These are phyloP conservation scores for Cacatua alba DNA, from an alignment of 2,113 vertebrate genomes.

Conservation along the genomic window DNA sequence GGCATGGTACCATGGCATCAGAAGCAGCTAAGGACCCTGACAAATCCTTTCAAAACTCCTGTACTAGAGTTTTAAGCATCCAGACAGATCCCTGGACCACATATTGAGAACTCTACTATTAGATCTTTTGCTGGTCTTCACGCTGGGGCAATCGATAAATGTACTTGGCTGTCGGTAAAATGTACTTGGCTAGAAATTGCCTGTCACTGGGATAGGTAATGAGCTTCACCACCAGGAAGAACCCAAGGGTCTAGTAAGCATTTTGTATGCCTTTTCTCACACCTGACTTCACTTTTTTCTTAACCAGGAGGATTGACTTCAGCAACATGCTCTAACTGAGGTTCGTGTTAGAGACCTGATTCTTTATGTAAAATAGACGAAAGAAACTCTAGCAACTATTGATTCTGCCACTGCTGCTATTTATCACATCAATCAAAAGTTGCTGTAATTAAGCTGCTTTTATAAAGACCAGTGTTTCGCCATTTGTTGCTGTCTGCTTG, in stretches of 20 bases:
- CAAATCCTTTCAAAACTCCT: background rate
- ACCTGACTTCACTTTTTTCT: background rate
- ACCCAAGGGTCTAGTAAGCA: background rate
- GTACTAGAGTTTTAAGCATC: background rate
- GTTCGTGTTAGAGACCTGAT: background rate
- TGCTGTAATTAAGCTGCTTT: background rate
- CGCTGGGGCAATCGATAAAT: background rate
- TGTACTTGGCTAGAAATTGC: background rate
- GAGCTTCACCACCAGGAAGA: background rate
- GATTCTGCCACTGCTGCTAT: background rate
- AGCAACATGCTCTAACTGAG: background rate
- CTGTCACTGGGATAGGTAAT: background rate
- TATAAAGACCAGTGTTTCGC: background rate
- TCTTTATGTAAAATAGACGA: background rate
- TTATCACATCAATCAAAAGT: background rate
- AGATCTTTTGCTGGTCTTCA: background rate
- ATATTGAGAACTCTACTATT: background rate
- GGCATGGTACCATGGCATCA: accelerated
- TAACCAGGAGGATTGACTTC: background rate
- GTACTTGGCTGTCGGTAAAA: background rate
- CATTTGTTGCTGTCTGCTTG: background rate
- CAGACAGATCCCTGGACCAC: background rate
- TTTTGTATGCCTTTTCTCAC: background rate
- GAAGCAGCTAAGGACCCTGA: background rate
- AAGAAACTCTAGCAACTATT: background rate